Evolutionary conservation across 2,113 vertebrate species (phyloP).

Genomic region (Motacilla tschutschensis): DNA sequence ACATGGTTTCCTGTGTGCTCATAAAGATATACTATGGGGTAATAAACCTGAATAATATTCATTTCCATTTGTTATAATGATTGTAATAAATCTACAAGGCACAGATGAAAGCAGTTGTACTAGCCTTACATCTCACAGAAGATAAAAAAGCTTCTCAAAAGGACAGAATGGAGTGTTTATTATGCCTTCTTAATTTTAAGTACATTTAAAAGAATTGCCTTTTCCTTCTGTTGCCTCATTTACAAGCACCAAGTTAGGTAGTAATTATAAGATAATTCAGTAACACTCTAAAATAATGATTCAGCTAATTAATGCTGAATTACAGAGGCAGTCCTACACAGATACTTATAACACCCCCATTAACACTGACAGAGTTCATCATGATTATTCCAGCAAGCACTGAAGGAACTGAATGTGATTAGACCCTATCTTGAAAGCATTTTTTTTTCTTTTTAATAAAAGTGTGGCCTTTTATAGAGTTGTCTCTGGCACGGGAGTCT

Average conservation of each 20-base stretch:
- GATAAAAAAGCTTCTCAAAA: slow-evolving; percentile 44
- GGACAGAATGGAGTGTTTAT: slow-evolving; percentile 57
- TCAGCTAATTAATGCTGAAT: slow-evolving; percentile 71
- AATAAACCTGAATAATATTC: slow-evolving; percentile 56
- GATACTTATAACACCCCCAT: slow-evolving; percentile 63
- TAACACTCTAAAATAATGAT: slow-evolving; percentile 73
- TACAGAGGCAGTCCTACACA: slow-evolving; percentile 67
- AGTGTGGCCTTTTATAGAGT: background rate
- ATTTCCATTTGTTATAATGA: slow-evolving; percentile 52
- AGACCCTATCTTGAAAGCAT: slow-evolving; percentile 22
- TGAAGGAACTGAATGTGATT: slow-evolving; percentile 27
- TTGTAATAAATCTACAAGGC: slow-evolving; percentile 59
- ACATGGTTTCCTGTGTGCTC: slow-evolving; percentile 42
- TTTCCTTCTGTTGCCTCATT: slow-evolving; percentile 69
- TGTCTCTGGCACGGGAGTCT: background rate
- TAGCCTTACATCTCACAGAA: slow-evolving; percentile 25
- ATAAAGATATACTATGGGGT: slow-evolving; percentile 46
- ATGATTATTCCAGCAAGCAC: slow-evolving; percentile 49
- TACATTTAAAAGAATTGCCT: slow-evolving; percentile 64
- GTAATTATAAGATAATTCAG: slow-evolving; percentile 71
- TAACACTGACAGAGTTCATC: slow-evolving; percentile 62
- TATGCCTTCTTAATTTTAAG: slow-evolving; percentile 64
- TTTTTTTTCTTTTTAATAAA: background rate
- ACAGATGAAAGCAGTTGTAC: slow-evolving; percentile 44
- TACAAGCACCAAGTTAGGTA: slow-evolving; percentile 64